Evolutionary conservation across 2,113 vertebrate genomes (phyloP), one percentile per base, ranked within the genome.

Genomic region (Genyomyrus donnyi): DNA sequence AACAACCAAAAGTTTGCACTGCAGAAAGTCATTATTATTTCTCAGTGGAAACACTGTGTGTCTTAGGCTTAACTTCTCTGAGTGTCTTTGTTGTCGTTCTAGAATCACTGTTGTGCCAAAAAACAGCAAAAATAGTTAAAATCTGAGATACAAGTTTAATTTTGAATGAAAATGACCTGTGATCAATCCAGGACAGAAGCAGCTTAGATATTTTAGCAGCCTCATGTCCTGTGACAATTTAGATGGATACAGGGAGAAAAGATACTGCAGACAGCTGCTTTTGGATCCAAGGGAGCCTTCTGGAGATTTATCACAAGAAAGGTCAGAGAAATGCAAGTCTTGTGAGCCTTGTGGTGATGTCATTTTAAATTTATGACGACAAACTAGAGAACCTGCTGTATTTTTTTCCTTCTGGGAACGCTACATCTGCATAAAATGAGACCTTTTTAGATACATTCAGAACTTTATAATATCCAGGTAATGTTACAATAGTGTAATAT

Each of bases 361-460:
- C 15, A 19, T 42, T 42, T 80, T 35, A 21, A 56, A 53, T 53
- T 53, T 53, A 53, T 53, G 52, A 19, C 17, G n/a, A 70, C 62
- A 70, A 31, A 70, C n/a, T 10, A 11, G 27, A 70, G 62, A 31
- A 4, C 27, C 62, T 27, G n/a, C 62, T 66, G n/a, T 66, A 27
- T 66, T 27, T 27, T 27, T 31, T 66, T 66, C n/a, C n/a, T 70
- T 31, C 62, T 70, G n/a, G 62, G 6, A 42, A 42, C 17, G 17
- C 35, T 80, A 83, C 24, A 85, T 85, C 52, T 89, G 52, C 49
- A 89, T 83, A 89, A 70, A 83, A 80, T 35, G 5, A 39, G 10
- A 8, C 24, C 49, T 17, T 17, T 49, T 83, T 49, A 53, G 45
- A 52, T 80, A 80, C 39, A 42, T 21, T 39, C 39, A 80, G 11